Percentiles rank a stretch among this genome's conserved stretches.
Evolutionary conservation across 2,797 vertebrate species (phyloP).

Genomic region (Enteromius fasciolatus): DNA sequence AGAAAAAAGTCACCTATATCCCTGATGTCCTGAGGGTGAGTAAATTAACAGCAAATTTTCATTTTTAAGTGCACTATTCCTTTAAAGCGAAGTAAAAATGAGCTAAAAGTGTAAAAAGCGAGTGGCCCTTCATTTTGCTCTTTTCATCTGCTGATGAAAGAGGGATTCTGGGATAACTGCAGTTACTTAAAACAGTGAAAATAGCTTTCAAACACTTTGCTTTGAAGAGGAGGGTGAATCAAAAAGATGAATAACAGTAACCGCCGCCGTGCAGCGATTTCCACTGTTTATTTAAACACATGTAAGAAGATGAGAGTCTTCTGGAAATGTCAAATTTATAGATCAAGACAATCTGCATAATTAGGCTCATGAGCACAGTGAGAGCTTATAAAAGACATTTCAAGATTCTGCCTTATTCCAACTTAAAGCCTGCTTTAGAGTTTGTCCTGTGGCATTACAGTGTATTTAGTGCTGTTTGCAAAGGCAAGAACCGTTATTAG

Average conservation of each 20-base stretch:
- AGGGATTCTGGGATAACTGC: slow-evolving; percentile 42
- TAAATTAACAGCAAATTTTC: neutral
- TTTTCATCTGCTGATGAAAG: slow-evolving; percentile 71
- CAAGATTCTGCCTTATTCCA: neutral
- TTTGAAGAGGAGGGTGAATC: slow-evolving; percentile 29
- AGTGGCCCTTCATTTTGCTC: slow-evolving; percentile 59
- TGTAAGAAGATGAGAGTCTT: slow-evolving; percentile 23
- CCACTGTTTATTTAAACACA: slow-evolving; percentile 37
- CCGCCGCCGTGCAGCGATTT: neutral
- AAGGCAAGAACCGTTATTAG: neutral
- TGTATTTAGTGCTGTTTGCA: slow-evolving; percentile 1
- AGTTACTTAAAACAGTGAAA: slow-evolving; percentile 22
- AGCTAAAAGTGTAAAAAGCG: slow-evolving; percentile 53
- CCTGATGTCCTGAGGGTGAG: neutral
- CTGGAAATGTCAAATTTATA: slow-evolving; percentile 32
- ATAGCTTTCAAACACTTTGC: slow-evolving; percentile 8
- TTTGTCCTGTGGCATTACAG: neutral
- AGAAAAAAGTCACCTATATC: neutral
- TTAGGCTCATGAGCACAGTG: slow-evolving; percentile 11
- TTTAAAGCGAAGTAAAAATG: slow-evolving; percentile 51
- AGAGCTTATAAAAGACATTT: slow-evolving; percentile 27
- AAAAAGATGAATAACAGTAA: slow-evolving; percentile 18
- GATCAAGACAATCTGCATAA: slow-evolving; percentile 33
- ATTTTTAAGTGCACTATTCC: neutral
- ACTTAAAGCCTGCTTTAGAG: neutral